Conservation (phyloP, 1,140 invertebrate species). For the Aplysia californica region DNA sequence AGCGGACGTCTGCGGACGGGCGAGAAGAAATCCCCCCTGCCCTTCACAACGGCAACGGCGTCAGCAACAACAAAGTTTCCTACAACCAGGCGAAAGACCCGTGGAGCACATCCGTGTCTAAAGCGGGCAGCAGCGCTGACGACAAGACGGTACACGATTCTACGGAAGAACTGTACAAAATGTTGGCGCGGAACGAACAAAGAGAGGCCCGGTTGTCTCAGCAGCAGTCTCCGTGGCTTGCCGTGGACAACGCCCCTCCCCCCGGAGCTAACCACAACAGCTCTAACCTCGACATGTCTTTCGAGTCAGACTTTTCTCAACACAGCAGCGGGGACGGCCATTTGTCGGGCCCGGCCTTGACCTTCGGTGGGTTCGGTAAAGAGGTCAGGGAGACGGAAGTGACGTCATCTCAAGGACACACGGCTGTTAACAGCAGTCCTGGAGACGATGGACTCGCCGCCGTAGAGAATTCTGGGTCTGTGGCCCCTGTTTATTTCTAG, state of each 20-base stretch:
- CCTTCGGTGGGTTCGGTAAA: too few species aligned
- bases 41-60: neutral
- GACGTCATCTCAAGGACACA: too few species aligned
- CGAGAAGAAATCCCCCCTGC: neutral
- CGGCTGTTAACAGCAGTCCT: too few species aligned
- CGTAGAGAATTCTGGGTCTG: too few species aligned
- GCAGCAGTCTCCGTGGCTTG: neutral
- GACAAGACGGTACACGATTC: neutral
- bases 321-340: too few species aligned
- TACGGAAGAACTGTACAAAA: neutral
- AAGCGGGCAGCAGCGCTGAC: neutral
- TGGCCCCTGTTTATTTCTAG: too few species aligned
- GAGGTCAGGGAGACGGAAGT: too few species aligned
- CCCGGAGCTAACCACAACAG: neutral
- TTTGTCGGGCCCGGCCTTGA: too few species aligned
- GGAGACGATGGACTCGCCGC: too few species aligned
- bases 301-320: neutral
- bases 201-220: too few species aligned
- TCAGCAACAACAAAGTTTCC: neutral
- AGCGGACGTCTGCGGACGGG: slow-evolving; percentile 8
- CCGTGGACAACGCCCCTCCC: neutral
- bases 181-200: neutral
- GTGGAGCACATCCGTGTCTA: neutral
- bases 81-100: neutral
- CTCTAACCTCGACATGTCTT: neutral